A percentile compares a stretch with the other conserved stretches of the same genome.
phyloP scores from a whole-genome alignment of 2,888 invertebrate species.

The Schizaphis graminum region DNA sequence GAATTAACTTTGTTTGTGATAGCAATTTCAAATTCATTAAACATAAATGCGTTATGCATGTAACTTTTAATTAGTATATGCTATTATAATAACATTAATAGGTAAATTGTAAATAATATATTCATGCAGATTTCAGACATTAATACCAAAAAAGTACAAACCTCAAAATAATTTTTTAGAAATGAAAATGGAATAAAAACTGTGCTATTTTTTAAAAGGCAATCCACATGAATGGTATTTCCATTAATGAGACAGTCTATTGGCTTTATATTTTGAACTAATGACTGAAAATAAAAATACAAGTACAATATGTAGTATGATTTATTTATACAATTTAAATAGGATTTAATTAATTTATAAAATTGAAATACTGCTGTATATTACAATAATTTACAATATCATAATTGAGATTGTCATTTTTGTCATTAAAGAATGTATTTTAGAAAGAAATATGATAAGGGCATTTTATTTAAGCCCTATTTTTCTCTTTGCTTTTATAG shows the following conservation, averaged over 20 bases:
- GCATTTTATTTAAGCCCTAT: no score
- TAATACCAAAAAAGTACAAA: conserved; percentile 71
- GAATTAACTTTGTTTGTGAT: not conserved
- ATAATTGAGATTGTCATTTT: not conserved
- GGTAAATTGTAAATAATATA: not conserved
- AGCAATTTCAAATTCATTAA: not conserved
- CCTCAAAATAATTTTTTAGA: conserved; percentile 93
- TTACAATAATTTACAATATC: not conserved
- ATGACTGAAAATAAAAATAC: conserved; percentile 41
- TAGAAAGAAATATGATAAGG: not conserved
- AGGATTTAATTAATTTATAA: not conserved
- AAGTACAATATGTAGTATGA: not conserved
- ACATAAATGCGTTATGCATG: not conserved
- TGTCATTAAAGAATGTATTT: not conserved
- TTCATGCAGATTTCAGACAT: not conserved
- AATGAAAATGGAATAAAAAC: conserved; percentile 94
- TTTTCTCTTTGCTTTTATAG: no score
- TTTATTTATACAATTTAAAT: not conserved
- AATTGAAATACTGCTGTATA: not conserved
- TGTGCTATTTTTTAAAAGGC: conserved; percentile 86
- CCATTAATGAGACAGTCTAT: conserved; percentile 92
- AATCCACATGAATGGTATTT: conserved; percentile 81
- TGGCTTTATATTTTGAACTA: conserved; percentile 72
- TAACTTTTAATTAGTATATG: not conserved
- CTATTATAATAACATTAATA: not conserved